Percentiles rank a stretch among this genome's conserved stretches.
These are phyloP conservation scores for Chamaea fasciata DNA, from an alignment of 2,113 vertebrate species.

Conservation along the genomic window DNA sequence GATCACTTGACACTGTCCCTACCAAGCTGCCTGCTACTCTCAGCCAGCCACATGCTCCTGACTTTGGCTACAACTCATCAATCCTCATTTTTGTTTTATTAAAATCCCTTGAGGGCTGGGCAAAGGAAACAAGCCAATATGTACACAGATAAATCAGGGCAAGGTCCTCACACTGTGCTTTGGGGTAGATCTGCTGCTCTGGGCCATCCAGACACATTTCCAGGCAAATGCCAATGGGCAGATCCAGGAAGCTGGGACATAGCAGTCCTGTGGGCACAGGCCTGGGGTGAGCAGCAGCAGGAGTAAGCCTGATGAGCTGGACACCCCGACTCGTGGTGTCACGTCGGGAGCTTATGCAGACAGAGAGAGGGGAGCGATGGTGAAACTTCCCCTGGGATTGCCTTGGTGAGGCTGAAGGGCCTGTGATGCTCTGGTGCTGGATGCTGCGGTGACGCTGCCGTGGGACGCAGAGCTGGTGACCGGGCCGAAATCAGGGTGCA, in stretches of 20 bases:
- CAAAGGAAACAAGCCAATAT: neutral
- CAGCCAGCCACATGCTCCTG: neutral
- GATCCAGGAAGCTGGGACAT: accelerated
- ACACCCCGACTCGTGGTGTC: accelerated
- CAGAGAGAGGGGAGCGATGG: neutral
- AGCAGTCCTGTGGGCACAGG: neutral
- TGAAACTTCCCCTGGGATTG: neutral
- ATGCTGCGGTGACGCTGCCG: neutral
- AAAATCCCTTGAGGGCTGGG: neutral
- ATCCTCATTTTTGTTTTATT: neutral
- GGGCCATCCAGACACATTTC: neutral
- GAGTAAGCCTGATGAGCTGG: neutral
- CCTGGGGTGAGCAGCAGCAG: neutral
- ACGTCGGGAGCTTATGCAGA: neutral
- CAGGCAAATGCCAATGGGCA: neutral
- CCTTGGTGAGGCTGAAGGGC: neutral
- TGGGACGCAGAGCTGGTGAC: neutral
- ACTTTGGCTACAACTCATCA: neutral
- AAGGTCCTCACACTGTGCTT: neutral
- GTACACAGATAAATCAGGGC: neutral
- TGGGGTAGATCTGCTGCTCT: neutral
- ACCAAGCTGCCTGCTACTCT: neutral
- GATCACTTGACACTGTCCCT: neutral
- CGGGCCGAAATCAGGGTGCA: neutral
- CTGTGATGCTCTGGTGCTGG: neutral